Evolutionary conservation across 2,113 vertebrate species (phyloP).

Genomic region (Oenanthe melanoleuca): DNA sequence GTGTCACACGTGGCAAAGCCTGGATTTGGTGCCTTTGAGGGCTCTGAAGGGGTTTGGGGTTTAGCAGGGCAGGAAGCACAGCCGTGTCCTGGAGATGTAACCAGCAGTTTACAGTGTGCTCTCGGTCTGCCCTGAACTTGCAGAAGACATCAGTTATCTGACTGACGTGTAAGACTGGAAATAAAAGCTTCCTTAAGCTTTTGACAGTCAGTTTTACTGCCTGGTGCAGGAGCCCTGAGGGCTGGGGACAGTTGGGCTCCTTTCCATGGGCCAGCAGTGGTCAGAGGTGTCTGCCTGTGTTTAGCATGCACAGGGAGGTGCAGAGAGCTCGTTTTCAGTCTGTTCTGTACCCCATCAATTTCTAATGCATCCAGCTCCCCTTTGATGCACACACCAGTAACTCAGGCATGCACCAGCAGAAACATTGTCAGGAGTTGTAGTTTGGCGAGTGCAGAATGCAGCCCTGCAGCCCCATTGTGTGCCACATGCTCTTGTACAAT

Average conservation of each 20-base stretch:
- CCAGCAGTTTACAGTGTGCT: background rate
- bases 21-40: background rate
- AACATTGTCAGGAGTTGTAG: background rate
- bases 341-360: background rate
- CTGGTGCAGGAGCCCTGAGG: background rate
- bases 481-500: constrained; percentile 45
- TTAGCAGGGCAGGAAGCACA: background rate
- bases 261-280: background rate
- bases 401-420: background rate
- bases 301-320: background rate
- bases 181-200: background rate
- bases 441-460: background rate
- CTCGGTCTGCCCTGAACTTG: background rate
- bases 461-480: constrained; percentile 7
- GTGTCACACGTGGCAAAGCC: background rate
- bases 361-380: background rate
- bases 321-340: background rate
- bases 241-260: background rate
- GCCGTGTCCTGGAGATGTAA: rapidly evolving
- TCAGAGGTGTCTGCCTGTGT: background rate
- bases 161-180: background rate
- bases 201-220: background rate
- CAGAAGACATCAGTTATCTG: background rate
- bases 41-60: background rate
- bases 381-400: background rate